Evolutionary conservation across 2,113 vertebrate genomes (phyloP), one percentile per base, ranked within the genome.

Genomic region (Hyaena hyaena): DNA sequence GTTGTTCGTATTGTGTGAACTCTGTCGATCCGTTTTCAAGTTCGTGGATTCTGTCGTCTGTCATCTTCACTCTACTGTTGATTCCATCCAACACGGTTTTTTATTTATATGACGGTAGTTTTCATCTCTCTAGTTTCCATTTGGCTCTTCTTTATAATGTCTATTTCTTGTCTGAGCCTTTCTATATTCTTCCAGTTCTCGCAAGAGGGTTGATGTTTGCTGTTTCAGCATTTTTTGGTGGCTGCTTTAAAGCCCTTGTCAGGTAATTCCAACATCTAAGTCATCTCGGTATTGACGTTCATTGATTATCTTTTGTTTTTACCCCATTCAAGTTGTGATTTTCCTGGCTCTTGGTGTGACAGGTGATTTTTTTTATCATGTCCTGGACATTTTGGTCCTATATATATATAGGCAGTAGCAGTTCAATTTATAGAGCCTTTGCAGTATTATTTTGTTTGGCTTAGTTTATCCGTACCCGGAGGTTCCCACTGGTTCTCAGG

Each of bases 21-120:
- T 71, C 71, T 87, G 3, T 77, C 90, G 39, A 48, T 92, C 50
- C 68, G 76, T 86, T 76, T 43, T 92, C 94, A 94, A 81, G 66
- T 82, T 89, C 53, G 66, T 4, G 76, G 66, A 39, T 43, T 92
- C 43, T 65, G 2, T 77, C n/a, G n/a, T 84, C 58, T 93, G 26
- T 74, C 74, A 90, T 81, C 69, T 83, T 33, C 39, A 68, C 4
- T 80, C 9, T 74, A 33, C 63, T 73, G 45, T 45, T 88, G 58
- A 76, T 39, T 80, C 15, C 19, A 90, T 35, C 63, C 8, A 73
- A 21, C 65, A 33, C 53, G 35, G 35, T 10, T 55, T 39, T 12
- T 73, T 63, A 58, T 79, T 91, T 88, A 39, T 73, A 55, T 50
- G 53, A 39, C 43, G 84, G 19, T 31, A 85, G 10, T 84, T 89